Base-by-base conservation (phyloP, 2,797 vertebrate species). In the Podarcis siculus region DNA sequence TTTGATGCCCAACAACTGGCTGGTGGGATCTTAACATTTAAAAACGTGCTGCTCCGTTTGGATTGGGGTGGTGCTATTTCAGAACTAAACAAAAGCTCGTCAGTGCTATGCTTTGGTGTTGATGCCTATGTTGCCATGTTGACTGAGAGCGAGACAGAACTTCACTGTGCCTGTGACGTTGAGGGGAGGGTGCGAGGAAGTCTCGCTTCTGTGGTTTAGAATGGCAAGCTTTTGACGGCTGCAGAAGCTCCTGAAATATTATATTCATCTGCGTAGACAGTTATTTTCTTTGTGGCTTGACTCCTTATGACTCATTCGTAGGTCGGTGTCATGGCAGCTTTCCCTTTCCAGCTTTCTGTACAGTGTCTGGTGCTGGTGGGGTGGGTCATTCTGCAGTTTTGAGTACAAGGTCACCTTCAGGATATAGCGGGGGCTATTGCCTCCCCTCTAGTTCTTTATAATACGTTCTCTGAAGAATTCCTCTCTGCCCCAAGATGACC, bases 221-320 rank as follows among this genome's bases (percentile, higher is more conserved):
- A 72, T 66, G 39, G 77, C 42, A 85, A 71, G 66, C 39, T 85
- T 67, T 30, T 32, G 71, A 81, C 81, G 35, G 58, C 79, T 75
- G 58, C 61, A 89, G 32, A 81, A 81, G 61, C 25, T 85, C 61
- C 25, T 85, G 83, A 79, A 89, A 79, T 37, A 10, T 79, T 84
- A 61, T 15, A 80, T 72, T 45, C 39, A 37, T 76, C 25, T 66
- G 19, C 19, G 17, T n/a, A 85, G 71, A 66, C n/a, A 64, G 82
- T 13, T 73, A 61, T 88, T 81, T 73, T 89, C 6, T 79, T 75
- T 76, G 69, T 80, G 25, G 30, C 45, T 80, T 75, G 67, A 30
- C 42, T 30, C 27, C 39, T 71, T 76, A 87, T 89, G 83, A 75
- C 61, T 90, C 82, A 77, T 30, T 80, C 23, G 45, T 71, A 71